Conservation (phyloP, 1,140 invertebrate species). For the Lithobius niger region DNA sequence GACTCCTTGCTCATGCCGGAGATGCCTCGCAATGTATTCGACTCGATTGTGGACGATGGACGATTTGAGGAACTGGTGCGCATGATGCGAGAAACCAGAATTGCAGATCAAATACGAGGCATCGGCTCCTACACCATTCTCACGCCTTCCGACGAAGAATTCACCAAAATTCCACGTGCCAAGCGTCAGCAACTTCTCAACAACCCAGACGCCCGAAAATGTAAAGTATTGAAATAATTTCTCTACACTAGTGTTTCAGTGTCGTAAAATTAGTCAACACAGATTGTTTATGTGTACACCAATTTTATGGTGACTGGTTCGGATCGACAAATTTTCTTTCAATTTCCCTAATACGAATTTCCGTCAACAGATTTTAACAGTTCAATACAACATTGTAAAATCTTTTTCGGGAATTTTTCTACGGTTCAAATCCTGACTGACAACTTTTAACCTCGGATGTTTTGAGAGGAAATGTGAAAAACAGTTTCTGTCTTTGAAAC, state of each 20-base stretch:
- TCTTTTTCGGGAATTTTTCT: too few species aligned
- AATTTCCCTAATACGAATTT: background rate
- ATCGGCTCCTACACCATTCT: constrained; percentile 41
- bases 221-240: constrained; percentile 20
- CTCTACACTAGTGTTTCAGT: background rate
- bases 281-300: too few species aligned
- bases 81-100: constrained; percentile 37
- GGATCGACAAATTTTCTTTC: background rate
- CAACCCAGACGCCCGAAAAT: constrained; percentile 28
- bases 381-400: background rate
- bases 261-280: background rate
- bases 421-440: too few species aligned
- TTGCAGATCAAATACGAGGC: constrained; percentile 25
- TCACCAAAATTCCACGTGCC: constrained; percentile 35
- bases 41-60: constrained; percentile 31
- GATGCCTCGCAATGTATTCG: constrained; percentile 21
- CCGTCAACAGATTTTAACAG: background rate
- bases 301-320: background rate
- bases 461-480: too few species aligned
- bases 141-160: constrained; percentile 46
- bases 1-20: constrained; percentile 46
- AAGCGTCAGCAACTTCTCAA: constrained; percentile 29
- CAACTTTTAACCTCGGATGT: too few species aligned
- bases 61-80: constrained; percentile 40
- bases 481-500: too few species aligned